A percentile compares a stretch with the other conserved stretches of the same genome.
Evolutionary conservation across 2,113 vertebrate species (phyloP).

Genomic region (Monopterus albus): DNA sequence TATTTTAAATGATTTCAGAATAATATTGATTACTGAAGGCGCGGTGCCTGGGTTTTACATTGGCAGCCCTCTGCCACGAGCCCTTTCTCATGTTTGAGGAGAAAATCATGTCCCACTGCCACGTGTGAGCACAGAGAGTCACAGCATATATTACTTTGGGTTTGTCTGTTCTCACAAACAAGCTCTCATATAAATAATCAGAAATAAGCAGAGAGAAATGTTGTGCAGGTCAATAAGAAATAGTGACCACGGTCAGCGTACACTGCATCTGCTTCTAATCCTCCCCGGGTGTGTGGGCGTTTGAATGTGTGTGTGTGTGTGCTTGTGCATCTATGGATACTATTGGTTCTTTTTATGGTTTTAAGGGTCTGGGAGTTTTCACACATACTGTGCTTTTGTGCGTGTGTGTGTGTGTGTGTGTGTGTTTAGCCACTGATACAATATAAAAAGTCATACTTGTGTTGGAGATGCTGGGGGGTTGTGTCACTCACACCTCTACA

Average conservation of each 20-base stretch:
- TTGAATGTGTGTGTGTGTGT: background rate
- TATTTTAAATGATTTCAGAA: too few species aligned
- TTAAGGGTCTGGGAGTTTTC: background rate
- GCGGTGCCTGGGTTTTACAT: too few species aligned
- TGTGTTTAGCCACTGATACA: background rate
- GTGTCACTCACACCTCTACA: conserved; percentile 36
- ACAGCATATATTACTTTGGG: background rate
- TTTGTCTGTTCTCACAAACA: conserved; percentile 36
- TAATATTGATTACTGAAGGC: too few species aligned
- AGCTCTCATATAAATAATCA: conserved; percentile 31
- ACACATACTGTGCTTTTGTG: background rate
- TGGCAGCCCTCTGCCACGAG: background rate
- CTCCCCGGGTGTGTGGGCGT: conserved; percentile 18
- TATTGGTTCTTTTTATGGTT: conserved; percentile 11
- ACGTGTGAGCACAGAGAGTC: background rate
- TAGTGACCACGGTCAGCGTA: too few species aligned
- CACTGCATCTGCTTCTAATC: conserved; percentile 63
- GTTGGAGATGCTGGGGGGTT: background rate
- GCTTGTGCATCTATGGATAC: background rate
- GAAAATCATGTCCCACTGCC: background rate
- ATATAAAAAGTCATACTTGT: conserved; percentile 1
- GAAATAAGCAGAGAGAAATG: conserved; percentile 42
- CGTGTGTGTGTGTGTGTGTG: background rate
- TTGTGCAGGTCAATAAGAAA: conserved; percentile 43
- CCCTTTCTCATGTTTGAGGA: background rate